Percentiles rank a stretch among this genome's conserved stretches.
These are phyloP conservation scores for Miniopterus natalensis DNA, from an alignment of 2,113 vertebrate species.

Conservation along the genomic window DNA sequence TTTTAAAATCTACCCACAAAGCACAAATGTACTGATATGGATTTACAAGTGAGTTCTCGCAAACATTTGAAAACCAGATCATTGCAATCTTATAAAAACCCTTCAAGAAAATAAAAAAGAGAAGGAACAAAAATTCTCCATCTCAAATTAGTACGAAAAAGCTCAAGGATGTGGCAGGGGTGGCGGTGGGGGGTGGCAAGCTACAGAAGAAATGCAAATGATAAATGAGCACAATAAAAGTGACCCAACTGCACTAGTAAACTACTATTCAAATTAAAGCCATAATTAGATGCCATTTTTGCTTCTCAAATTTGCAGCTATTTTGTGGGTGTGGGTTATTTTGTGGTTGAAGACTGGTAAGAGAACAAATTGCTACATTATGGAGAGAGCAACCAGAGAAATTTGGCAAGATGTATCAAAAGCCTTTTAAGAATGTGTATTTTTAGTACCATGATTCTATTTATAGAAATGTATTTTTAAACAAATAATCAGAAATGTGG, in stretches of 20 bases:
- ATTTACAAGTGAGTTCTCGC: constrained; percentile 5
- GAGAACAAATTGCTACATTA: constrained; percentile 24
- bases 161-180: neutral
- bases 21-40: neutral
- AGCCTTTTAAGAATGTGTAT: neutral
- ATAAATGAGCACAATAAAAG: constrained; percentile 17
- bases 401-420: constrained; percentile 13
- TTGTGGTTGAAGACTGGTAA: neutral
- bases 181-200: neutral
- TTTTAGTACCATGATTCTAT: constrained; percentile 7
- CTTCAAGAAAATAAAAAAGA: neutral
- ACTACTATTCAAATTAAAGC: constrained; percentile 47
- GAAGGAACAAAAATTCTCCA: neutral
- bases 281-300: constrained; percentile 28
- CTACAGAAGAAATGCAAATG: neutral
- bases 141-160: neutral
- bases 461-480: constrained; percentile 15
- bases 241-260: neutral
- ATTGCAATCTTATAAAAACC: neutral
- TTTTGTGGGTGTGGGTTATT: neutral
- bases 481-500: neutral
- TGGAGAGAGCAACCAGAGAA: neutral
- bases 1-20: neutral
- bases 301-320: neutral
- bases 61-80: neutral